These are phyloP conservation scores for Mnemiopsis leidyi DNA, from an alignment of 37 sponge, comb jelly and placozoan genomes.

Conservation along the genomic window DNA sequence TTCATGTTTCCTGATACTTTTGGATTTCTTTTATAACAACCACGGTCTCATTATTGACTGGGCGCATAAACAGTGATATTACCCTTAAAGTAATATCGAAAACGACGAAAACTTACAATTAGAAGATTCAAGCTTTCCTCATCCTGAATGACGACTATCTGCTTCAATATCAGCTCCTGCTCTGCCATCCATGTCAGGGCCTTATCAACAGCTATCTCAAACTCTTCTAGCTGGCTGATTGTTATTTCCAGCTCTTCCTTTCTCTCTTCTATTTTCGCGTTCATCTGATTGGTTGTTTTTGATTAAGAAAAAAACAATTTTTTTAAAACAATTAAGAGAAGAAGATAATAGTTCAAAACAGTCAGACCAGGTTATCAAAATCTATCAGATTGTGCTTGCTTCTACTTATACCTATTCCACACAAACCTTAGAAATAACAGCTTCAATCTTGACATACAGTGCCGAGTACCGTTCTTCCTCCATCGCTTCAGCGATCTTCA, in stretches of 20 bases:
- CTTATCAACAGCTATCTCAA: slow-evolving; percentile 58
- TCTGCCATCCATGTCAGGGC: slow-evolving; percentile 25
- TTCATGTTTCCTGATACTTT: too few species aligned
- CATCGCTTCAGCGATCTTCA: not conserved
- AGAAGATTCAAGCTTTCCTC: slow-evolving; percentile 11
- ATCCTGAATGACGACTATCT: slow-evolving; percentile 20
- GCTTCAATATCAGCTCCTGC: slow-evolving; percentile 3
- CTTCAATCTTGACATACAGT: slow-evolving; percentile 40
- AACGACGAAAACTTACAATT: slow-evolving; percentile 48
- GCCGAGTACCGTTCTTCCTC: not conserved
- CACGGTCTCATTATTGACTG: too few species aligned
- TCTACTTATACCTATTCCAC: not conserved
- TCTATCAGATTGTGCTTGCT: too few species aligned
- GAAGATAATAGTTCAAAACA: too few species aligned
- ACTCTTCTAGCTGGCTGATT: slow-evolving; percentile 36
- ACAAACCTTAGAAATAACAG: not conserved
- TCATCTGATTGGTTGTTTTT: not conserved
- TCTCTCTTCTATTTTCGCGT: slow-evolving; percentile 41
- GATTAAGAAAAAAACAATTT: too few species aligned
- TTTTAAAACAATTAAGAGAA: too few species aligned
- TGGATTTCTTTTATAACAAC: too few species aligned
- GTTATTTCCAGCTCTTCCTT: slow-evolving; percentile 38
- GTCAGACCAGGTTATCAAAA: too few species aligned
- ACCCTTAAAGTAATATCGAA: too few species aligned
- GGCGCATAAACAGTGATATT: too few species aligned